These are phyloP conservation scores for Vanacampus margaritifer DNA, from an alignment of 2,113 vertebrate genomes.

Conservation along the genomic window DNA sequence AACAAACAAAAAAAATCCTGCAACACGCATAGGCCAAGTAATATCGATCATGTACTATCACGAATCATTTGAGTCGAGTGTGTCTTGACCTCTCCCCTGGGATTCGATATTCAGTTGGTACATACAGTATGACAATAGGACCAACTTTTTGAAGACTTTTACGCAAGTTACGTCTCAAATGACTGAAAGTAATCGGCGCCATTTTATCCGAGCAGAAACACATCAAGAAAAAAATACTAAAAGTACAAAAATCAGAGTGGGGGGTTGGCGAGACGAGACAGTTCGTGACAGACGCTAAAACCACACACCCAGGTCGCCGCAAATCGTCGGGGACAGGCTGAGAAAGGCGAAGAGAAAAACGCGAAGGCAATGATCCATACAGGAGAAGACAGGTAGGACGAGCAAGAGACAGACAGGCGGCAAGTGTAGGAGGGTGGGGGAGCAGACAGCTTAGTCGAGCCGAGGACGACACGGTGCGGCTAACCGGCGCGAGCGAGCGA, in stretches of 20 bases:
- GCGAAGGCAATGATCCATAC: slow-evolving; percentile 44
- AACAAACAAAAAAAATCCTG: no score
- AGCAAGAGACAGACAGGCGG: slow-evolving; percentile 24
- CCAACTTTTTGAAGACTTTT: background rate
- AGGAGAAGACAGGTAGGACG: slow-evolving; percentile 47
- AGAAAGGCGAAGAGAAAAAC: slow-evolving; percentile 37
- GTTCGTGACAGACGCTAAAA: slow-evolving; percentile 37
- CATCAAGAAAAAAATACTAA: slow-evolving; percentile 7
- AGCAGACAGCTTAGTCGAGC: slow-evolving; percentile 36
- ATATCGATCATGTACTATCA: no score
- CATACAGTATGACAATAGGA: background rate
- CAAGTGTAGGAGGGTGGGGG: background rate
- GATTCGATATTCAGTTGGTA: no score
- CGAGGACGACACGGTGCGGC: slow-evolving; percentile 46
- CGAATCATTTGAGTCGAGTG: no score
- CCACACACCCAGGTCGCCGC: slow-evolving; percentile 16
- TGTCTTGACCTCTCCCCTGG: no score
- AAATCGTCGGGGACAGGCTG: slow-evolving; percentile 41
- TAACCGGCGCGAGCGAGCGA: slow-evolving; percentile 37
- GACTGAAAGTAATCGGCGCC: background rate
- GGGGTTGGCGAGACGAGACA: background rate
- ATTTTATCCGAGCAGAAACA: background rate
- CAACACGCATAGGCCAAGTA: no score
- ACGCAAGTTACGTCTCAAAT: background rate
- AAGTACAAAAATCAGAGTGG: background rate